Evolutionary conservation across 1,140 invertebrate genomes (phyloP), one percentile per base, ranked within the genome.

Genomic region (Bombus waltoni): DNA sequence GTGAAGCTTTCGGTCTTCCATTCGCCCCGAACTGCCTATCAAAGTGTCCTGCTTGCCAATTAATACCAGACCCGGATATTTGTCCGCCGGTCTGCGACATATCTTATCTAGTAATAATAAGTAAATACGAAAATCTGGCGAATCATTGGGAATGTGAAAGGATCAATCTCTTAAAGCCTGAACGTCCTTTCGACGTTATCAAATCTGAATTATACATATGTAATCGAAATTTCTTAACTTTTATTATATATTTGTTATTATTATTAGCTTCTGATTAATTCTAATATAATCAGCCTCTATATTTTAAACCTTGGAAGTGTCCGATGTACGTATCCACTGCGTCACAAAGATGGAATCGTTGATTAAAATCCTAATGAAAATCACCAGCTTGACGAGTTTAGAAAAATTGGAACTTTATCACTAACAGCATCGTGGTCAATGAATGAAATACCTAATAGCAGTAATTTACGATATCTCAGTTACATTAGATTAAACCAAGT

Each of bases 51-150:
- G 90, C 89, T 87, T 92, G 90, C 93, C 93, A 93, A 94, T 94
- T 94, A 94, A 93, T 93, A 93, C 91, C 89, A 90, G 92, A 89
- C 91, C 90, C 89, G 85, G 93, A 86, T 93, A 87, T 93, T 93
- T 93, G 89, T 91, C 87, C 89, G 74, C 81, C 89, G 86, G 87
- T 91, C 90, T 86, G 80, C 76, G 35, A 77, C 74, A 72, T 84
- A 88, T 93, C 93, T 94, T 94, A 94, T 94, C 92, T 92, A 87
- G 88, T 94, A 93, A 94, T 93, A 93, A 91, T 92, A 88, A 93
- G 92, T 90, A 93, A 93, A 94, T 86, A 94, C 87, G 59, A 78
- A 89, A 80, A 88, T 90, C 82, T 84, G 65, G 18, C 40, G 32
- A 68, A 53, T 15, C 78, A 25, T 22, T 6, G 11, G 25, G 32